Base-by-base conservation (phyloP, 2,888 invertebrate species). In the Sarcophaga caerulescens region DNA sequence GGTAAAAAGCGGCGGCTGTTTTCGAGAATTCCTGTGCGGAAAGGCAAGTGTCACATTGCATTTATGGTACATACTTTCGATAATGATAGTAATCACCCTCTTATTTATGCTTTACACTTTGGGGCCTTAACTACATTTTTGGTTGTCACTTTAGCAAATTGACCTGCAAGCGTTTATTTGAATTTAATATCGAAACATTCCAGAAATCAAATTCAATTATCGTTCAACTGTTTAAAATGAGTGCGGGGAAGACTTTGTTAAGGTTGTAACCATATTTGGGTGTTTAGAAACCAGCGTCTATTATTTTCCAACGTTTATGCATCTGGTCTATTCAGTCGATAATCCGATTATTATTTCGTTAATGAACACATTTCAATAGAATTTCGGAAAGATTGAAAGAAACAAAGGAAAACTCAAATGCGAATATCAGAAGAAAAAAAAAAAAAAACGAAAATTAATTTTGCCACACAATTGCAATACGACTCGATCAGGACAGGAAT, bases 201-300 rank as follows among this genome's bases (percentile, higher is more conserved):
- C 57, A 60, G 70, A 81, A 71, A 75, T 8, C 6, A 69, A 52
- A 75, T 80, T 69, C 11, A 35, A 70, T 70, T 74, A 66, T 52
- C 73, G 17, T 17, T 44, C 44, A 70, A 57, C 68, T 79, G 45
- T 23, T 81, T 47, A 21, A 62, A 65, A 75, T 52, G 65, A 65
- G 57, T 73, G 60, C 12, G 65, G 60, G 14, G 45, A 52, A 66
- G 78, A 73, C 85, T 80, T 84, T 85, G 88, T 87, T 89, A 90
- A 90, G 89, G 89, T 91, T 90, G 89, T 88, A 88, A 89, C 70
- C 47, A 45, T 52, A 71, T 81, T 35, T 14, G 69, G 80, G 57
- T 12, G 52, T 59, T 21, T 89, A 88, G 82, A 87, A 85, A 88
- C 81, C 19, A 17, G 52, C 52, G 17, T 52, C 52, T 52, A 52